Conservation (phyloP, 2,797 vertebrate genomes). For the Rhabdophis nuchalis region DNA sequence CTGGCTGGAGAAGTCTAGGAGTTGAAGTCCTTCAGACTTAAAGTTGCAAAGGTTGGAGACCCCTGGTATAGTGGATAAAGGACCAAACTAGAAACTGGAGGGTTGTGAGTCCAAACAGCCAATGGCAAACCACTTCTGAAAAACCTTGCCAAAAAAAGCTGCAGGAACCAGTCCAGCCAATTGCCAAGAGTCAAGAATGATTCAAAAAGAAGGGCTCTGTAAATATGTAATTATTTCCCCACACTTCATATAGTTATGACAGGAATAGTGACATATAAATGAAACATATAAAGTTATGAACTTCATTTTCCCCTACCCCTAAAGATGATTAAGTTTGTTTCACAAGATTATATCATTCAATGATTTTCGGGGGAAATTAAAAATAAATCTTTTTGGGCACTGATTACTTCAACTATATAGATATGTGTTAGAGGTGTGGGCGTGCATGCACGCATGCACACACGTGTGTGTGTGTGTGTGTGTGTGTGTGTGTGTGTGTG, state of each 20-base stretch:
- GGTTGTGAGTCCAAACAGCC: not conserved
- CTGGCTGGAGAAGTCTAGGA: no score
- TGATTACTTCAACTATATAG: not conserved
- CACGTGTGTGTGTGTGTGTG: not conserved
- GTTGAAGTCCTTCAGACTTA: no score
- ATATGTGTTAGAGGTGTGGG: not conserved
- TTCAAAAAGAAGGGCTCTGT: not conserved
- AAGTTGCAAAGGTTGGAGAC: no score
- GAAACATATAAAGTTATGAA: not conserved
- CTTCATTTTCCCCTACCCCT: not conserved
- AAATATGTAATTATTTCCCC: not conserved
- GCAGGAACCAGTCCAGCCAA: not conserved
- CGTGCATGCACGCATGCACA: no score
- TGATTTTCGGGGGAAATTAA: not conserved
- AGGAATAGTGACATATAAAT: not conserved
- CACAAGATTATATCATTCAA: not conserved
- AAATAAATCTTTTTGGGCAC: not conserved
- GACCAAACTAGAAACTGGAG: not conserved
- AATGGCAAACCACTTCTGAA: not conserved
- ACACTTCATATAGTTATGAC: not conserved
- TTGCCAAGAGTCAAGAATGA: not conserved
- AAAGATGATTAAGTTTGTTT: not conserved
- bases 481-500: not conserved
- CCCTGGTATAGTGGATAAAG: not conserved
- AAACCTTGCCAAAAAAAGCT: not conserved